Evolutionary conservation across 2,113 vertebrate species (phyloP), one percentile per base, ranked within the genome.

Genomic region (Clarias magur): DNA sequence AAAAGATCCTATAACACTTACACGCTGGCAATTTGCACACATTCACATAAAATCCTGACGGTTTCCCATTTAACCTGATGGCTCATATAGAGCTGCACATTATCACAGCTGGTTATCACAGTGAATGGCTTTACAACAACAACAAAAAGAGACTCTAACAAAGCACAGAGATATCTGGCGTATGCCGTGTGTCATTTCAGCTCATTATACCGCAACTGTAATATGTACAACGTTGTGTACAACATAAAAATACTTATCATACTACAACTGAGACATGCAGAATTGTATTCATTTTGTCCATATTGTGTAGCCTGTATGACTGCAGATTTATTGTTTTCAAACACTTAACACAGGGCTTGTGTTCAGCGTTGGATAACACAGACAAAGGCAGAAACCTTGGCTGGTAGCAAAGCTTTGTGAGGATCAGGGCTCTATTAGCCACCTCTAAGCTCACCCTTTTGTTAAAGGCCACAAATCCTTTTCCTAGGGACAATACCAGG

Each of bases 391-490:
- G 34, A 88, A 83, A 53, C 88, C 65, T 59, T 86, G 80, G 62
- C 83, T 63, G 27, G 73, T 70, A 79, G 30, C 57, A 38, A 67
- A 27, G 80, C 62, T 89, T 85, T 88, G 80, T 79, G 78, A 38
- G 60, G 56, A 83, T 83, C 72, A 89, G 60, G 60, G 62, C 79
- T 53, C n/a, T 54, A 81, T 81, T 79, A 83, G 38, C 80, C 63
- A 62, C 34, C 25, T 73, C 15, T 34, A 16, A 88, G 75, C 70
- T 80, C 13, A 3, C 78, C 79, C 63, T 81, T 65, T 80, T 86
- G 86, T 91, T 79, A 88, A 84, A 89, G 8, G 23, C 85, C 81
- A 67, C 81, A 75, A 88, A 87, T 86, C 42, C 70, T 80, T 56
- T 85, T 86, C 80, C 59, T 70, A 65, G 25, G 56, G 83, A 85